Evolutionary conservation across 2,888 invertebrate species (phyloP), one percentile per base, ranked within the genome.

Genomic region (Cataglyphis albicans): DNA sequence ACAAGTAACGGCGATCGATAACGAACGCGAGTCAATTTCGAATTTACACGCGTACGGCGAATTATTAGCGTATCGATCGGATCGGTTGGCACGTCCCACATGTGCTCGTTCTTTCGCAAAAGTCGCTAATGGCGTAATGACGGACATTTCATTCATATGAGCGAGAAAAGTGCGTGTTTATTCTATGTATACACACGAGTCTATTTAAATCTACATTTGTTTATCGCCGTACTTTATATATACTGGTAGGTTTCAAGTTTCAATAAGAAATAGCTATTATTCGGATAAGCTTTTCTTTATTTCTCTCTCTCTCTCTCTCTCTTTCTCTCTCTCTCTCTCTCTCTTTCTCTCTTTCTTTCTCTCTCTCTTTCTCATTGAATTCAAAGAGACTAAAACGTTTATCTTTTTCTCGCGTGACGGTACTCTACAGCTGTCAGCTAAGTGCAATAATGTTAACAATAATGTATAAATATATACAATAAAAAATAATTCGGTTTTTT

Each of bases 111-210:
- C 18, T 41, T 1, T 21, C 57, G 21, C 9, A 41, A 57, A 32
- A 68, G 15, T 41, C 38, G 38, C 12, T 76, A 12, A 65, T 65
- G 44, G 65, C 65, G 44, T 55, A 18, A 68, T 29, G 21, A 67
- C 0, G 44, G 41, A 44, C 10, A 18, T 12, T 21, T 29, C 18
- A 21, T 41, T 44, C n/a, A 44, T 32, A 38, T 25, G 29, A 41
- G 38, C 12, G 9, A 55, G 21, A 6, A 32, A 44, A 21, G 29
- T 63, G 63, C 63, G 63, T 10, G 6, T 64, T 75, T 64, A 32
- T 35, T 15, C 5, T n/a, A 44, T 41, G 12, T 41, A 41, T 41
- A 41, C 10, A 18, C 38, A 18, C 25, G 15, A 29, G 2, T 7
- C 18, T 41, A 12, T 59, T 41, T 41, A 38, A 59, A 38, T 57